Percentiles rank a stretch among this genome's conserved stretches.
Conservation (phyloP, 2,113 vertebrate genomes). For the Hemibagrus wyckioides region DNA sequence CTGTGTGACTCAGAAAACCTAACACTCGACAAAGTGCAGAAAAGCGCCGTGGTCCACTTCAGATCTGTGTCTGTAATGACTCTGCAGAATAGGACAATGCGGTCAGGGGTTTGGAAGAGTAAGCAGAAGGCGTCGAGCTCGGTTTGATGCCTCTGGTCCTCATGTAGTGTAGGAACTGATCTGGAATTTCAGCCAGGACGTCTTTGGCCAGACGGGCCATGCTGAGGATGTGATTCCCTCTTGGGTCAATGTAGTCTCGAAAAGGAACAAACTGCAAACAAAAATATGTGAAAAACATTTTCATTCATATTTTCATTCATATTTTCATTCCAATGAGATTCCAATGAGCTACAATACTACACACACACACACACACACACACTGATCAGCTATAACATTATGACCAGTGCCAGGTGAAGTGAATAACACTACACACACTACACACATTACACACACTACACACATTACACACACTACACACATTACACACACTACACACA, state of each 20-base stretch:
- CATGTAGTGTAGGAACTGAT: conserved; percentile 98
- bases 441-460: too few species aligned
- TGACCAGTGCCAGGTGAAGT: too few species aligned
- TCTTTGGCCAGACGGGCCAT: conserved; percentile 97
- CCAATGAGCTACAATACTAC: not conserved
- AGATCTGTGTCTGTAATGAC: conserved; percentile 86
- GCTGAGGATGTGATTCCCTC: conserved; percentile 92
- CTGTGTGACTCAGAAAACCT: conserved; percentile 8
- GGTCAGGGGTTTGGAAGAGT: conserved; percentile 66
- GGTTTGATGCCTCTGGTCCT: conserved; percentile 94
- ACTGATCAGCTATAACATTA: too few species aligned
- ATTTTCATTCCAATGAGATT: too few species aligned
- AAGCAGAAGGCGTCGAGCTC: conserved; percentile 83
- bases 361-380: too few species aligned
- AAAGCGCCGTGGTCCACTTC: conserved; percentile 52
- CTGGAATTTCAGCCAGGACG: conserved; percentile 93
- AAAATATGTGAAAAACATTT: not conserved
- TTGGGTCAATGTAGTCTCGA: conserved; percentile 92
- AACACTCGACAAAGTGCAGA: not conserved
- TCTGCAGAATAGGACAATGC: conserved; percentile 67
- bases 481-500: too few species aligned
- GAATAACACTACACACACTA: too few species aligned
- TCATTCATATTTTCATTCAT: too few species aligned
- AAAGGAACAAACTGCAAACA: conserved; percentile 90
- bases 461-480: too few species aligned